Evolutionary conservation across 2,888 invertebrate species (phyloP), one percentile per base, ranked within the genome.

Genomic region (Chloromyia formosa): DNA sequence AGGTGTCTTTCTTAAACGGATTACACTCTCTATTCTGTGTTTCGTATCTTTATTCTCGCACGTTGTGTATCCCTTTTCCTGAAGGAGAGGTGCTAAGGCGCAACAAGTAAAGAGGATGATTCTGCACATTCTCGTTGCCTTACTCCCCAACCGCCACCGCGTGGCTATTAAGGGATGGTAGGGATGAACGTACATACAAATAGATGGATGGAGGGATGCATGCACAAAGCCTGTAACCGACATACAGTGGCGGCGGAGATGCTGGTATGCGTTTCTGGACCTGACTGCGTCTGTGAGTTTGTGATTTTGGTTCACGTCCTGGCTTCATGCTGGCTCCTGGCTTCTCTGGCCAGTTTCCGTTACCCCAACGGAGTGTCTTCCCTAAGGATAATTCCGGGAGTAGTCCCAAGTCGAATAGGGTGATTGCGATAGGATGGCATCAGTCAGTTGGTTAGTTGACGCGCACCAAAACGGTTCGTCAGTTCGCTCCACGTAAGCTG

Each of bases 361-460:
- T 23, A 27, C 73, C 62, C 27, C 40, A 45, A 40, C 27, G n/a
- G 61, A 73, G 42, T 23, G 61, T 73, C 73, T 49, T 73, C 71
- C 71, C 40, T 18, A 56, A 71, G 71, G 71, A 71, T 71, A 40
- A 22, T 56, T 58, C 18, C 71, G 58, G 71, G 71, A 71, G 56
- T 42, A 35, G 14, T 18, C 40, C 23, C 16, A 78, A 79, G 79
- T 76, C 78, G 78, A 79, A 77, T 79, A 79, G 79, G 78, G 78
- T 78, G 77, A 78, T 77, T 77, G 76, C 78, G 74, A 78, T 72
- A 77, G 78, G 77, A 75, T 78, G 75, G 58, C 74, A 78, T 76
- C 77, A 66, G 79, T 85, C 83, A 85, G 85, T 85, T 83, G 82
- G 82, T 80, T 82, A 81, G 82, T 84, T 84, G 84, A 83, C 83